A percentile compares a stretch with the other conserved stretches of the same genome.
phyloP scores from a whole-genome alignment of 2,113 vertebrate genomes.

The Callaeas wilsoni region DNA sequence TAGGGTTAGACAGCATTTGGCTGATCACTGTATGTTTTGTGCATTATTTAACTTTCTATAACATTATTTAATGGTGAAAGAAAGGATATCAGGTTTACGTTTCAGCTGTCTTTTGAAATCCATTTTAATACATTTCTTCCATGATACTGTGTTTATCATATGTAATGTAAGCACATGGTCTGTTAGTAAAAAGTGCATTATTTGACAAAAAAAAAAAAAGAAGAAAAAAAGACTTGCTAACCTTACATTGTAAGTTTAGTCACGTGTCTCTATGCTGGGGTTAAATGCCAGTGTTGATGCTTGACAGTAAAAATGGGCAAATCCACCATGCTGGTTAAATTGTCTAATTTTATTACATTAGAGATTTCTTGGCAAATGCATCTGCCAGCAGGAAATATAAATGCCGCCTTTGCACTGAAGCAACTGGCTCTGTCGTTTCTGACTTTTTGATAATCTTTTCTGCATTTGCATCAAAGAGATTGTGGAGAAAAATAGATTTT shows the following conservation, averaged over 20 bases:
- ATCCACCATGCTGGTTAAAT: constrained; percentile 78
- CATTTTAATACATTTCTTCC: constrained; percentile 21
- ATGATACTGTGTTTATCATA: background rate
- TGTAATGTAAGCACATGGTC: background rate
- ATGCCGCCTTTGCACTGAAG: constrained; percentile 62
- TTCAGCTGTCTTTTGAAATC: constrained; percentile 57
- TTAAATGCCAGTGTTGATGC: constrained; percentile 74
- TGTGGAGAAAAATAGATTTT: constrained; percentile 46
- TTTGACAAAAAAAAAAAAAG: constrained; percentile 6
- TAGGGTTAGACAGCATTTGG: constrained; percentile 81
- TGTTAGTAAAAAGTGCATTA: constrained; percentile 22
- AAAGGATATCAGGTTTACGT: constrained; percentile 57
- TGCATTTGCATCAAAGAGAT: constrained; percentile 63
- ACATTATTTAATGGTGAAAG: constrained; percentile 69
- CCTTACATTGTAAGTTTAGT: constrained; percentile 68
- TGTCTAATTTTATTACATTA: constrained; percentile 82
- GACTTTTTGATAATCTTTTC: constrained; percentile 57
- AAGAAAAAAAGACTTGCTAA: background rate
- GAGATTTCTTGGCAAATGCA: constrained; percentile 75
- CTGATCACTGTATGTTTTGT: constrained; percentile 74
- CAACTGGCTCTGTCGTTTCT: constrained; percentile 60
- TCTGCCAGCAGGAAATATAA: constrained; percentile 76
- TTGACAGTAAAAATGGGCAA: constrained; percentile 74
- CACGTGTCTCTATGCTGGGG: constrained; percentile 60
- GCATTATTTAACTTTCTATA: constrained; percentile 76